Percentiles rank a stretch among this genome's conserved stretches.
These are phyloP conservation scores for Epinephelus fuscoguttatus DNA, from an alignment of 2,113 vertebrate genomes.

Conservation along the genomic window DNA sequence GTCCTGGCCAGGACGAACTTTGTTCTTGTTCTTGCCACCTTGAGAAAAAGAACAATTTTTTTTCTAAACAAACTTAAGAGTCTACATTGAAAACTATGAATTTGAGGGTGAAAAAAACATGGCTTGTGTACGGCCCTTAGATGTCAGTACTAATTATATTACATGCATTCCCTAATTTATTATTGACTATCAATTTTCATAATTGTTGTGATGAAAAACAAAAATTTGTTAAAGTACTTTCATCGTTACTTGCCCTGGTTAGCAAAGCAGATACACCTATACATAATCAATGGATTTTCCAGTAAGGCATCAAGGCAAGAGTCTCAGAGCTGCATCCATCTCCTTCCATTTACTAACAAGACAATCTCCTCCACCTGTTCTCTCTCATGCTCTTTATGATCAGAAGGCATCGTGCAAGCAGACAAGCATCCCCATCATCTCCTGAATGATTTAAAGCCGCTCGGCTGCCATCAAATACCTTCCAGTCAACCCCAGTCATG, in stretches of 20 bases:
- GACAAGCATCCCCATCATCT: constrained; percentile 27
- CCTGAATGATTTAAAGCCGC: constrained; percentile 59
- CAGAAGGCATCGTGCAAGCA: constrained; percentile 32
- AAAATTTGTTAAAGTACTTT: background rate
- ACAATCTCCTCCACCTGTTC: constrained; percentile 36
- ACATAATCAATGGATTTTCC: background rate
- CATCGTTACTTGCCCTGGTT: background rate
- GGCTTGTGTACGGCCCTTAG: too few relatives aligned
- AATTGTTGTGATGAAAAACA: background rate
- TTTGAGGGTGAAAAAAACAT: too few relatives aligned
- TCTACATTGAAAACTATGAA: too few relatives aligned
- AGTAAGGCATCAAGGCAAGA: constrained; percentile 7
- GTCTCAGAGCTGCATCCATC: constrained; percentile 1
- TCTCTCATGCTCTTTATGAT: constrained; percentile 38
- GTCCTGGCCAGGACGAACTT: too few relatives aligned
- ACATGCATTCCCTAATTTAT: background rate
- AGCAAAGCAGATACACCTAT: background rate
- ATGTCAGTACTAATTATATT: too few relatives aligned
- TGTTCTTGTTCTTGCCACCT: too few relatives aligned
- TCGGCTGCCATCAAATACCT: constrained; percentile 50
- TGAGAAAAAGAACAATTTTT: too few relatives aligned
- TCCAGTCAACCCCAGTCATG: constrained; percentile 23
- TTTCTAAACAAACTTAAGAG: too few relatives aligned
- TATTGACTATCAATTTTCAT: background rate
- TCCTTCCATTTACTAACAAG: constrained; percentile 39